Base-by-base conservation (phyloP, 2,797 vertebrate species). In the Epinephelus malabaricus region DNA sequence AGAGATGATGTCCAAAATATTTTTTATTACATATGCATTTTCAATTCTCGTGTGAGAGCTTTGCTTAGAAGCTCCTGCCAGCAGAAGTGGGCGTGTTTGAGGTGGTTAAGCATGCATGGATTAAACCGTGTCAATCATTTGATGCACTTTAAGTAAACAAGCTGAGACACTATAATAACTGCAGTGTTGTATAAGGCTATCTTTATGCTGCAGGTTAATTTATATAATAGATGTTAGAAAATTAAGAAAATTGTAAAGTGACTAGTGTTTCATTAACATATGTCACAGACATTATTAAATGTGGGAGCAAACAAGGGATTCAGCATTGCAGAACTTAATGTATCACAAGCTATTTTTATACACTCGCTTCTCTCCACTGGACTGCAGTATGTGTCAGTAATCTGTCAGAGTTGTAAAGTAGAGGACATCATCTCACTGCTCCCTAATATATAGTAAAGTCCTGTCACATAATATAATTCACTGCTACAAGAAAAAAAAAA, bases 51-150 rank as follows among this genome's bases (percentile, higher is more conserved):
- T 65, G 43, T 67, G 30, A 66, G 54, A 69, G 82, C 45, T 67
- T 72, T 75, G 63, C 77, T 82, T 19, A 56, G 72, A 66, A 75
- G 80, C 76, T 78, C 4, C 47, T 79, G 73, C 85, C 78, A 84
- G 60, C 67, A 76, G 75, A 85, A 66, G 86, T 88, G 83, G 82
- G 76, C 25, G 66, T 74, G 68, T 87, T 85, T 73, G 46, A 76
- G 53, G 77, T 50, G 47, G 65, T 68, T 73, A 73, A 83, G 72
- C 83, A 56, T 65, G 69, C 69, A 63, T 64, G 78, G 83, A 89
- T 90, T 86, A 88, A 82, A 86, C 56, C 12, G 17, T 82, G 85
- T 88, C 90, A 90, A 83, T 89, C 84, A 88, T 78, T 71, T 77
- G 76, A 84, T 78, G 81, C 73, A 74, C 70, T 86, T 68, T 64